Evolutionary conservation across 2,797 vertebrate genomes (phyloP), one percentile per base, ranked within the genome.

Genomic region (Poeciliopsis infans): DNA sequence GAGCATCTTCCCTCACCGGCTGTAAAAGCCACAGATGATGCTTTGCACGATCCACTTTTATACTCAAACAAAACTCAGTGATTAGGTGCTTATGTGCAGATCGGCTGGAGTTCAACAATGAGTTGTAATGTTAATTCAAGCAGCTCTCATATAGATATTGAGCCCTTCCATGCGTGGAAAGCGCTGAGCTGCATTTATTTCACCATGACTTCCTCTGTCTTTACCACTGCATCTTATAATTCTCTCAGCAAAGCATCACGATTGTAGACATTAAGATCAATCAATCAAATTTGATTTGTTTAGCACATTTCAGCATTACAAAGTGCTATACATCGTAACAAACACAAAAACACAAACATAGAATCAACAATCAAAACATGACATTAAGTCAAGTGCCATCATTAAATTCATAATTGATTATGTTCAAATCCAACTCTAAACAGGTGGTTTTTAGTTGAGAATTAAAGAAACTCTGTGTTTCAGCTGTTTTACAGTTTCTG

Each of bases 61-160:
- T 41, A 5, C 64, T 25, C 39, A 12, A 68, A 25, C 18, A 68
- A 41, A 68, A 25, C 36, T 68, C 64, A 2, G 45, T 64, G 64
- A 51, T 73, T 47, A 70, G 72, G 45, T 71, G 39, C 43, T 28
- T 74, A 75, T 64, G 55, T 82, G 80, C 77, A 71, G 51, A 83
- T 0, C 68, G 75, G 76, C 77, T 11, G 51, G 66, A 23, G 51
- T 73, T 75, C 45, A 55, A 69, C 73, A 82, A 57, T 66, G 36
- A 61, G 25, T 39, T 64, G 15, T 76, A 66, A 39, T 84, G 86
- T 74, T 5, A 51, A 74, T 77, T 85, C 85, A 82, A 83, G 83
- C 84, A 77, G 77, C 20, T 82, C 45, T 80, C 11, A 36, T 80
- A 41, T 1, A 76, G 59, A 80, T 78, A 36, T 76, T 13, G 61